These are phyloP conservation scores for Characodon lateralis DNA, from an alignment of 2,797 vertebrate species.

Conservation along the genomic window DNA sequence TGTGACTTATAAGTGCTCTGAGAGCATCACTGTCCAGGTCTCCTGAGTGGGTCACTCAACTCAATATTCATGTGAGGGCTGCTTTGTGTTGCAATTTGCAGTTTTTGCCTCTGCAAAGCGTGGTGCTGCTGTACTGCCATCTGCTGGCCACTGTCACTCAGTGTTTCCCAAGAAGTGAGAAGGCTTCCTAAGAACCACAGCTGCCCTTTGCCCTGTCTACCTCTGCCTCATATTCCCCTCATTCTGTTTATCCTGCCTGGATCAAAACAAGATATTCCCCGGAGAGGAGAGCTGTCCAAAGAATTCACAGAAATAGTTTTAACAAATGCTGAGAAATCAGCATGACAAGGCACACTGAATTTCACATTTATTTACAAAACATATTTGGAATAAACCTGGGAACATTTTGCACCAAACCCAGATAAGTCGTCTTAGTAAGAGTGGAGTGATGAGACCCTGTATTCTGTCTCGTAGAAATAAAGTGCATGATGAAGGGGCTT, in stretches of 20 bases:
- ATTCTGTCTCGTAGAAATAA: slow-evolving; percentile 42
- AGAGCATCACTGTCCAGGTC: slow-evolving; percentile 66
- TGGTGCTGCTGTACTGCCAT: slow-evolving; percentile 55
- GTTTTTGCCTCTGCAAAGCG: neutral
- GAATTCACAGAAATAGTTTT: slow-evolving; percentile 14
- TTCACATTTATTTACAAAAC: slow-evolving; percentile 65
- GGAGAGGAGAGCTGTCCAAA: slow-evolving; percentile 27
- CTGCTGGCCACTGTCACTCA: slow-evolving; percentile 55
- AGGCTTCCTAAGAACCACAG: slow-evolving; percentile 14
- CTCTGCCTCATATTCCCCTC: slow-evolving; percentile 42
- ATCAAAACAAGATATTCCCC: slow-evolving; percentile 27
- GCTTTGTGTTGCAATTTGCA: slow-evolving; percentile 13
- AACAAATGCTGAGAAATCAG: neutral
- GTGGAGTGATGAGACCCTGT: slow-evolving; percentile 14
- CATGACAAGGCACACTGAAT: slow-evolving; percentile 5
- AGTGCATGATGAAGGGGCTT: slow-evolving; percentile 44
- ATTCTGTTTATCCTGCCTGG: slow-evolving; percentile 29
- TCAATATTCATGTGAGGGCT: slow-evolving; percentile 41
- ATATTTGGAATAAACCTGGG: slow-evolving; percentile 24
- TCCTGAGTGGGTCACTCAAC: slow-evolving; percentile 65
- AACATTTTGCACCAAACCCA: slow-evolving; percentile 11
- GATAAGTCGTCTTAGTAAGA: neutral
- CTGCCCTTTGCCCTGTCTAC: slow-evolving; percentile 61
- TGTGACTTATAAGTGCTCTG: slow-evolving; percentile 56
- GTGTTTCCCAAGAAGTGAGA: neutral